A percentile compares a stretch with the other conserved stretches of the same genome.
These are phyloP conservation scores for Typhlichthys eigenmanni DNA, from an alignment of 2,797 vertebrate genomes.

Conservation along the genomic window DNA sequence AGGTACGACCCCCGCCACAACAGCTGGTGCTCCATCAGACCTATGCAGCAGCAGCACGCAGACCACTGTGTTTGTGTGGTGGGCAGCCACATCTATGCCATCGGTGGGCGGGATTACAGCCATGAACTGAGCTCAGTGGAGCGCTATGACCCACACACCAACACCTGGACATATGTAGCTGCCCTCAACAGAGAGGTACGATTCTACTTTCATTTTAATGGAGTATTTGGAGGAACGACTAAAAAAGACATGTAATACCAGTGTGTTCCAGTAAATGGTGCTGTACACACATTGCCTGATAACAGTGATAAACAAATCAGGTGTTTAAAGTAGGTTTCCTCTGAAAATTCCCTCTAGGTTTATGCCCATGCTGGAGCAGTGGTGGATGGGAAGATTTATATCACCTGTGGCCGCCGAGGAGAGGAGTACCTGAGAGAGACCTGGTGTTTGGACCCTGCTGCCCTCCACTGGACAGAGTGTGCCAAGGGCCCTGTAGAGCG, in stretches of 20 bases:
- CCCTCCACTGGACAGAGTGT: constrained; percentile 81
- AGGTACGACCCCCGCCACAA: constrained; percentile 97
- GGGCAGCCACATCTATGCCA: constrained; percentile 86
- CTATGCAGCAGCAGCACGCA: constrained; percentile 89
- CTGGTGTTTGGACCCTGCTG: constrained; percentile 85
- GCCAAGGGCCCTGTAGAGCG: constrained; percentile 86
- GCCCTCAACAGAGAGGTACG: constrained; percentile 89
- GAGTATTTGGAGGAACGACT: not conserved
- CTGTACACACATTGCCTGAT: constrained; percentile 2
- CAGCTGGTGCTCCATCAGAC: constrained; percentile 89
- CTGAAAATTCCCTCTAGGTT: constrained; percentile 73
- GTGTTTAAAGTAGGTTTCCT: not conserved
- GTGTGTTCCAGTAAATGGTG: constrained; percentile 42
- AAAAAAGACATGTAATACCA: constrained; percentile 11
- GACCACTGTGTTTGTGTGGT: constrained; percentile 93
- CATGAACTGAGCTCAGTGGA: constrained; percentile 90
- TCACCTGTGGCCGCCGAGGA: constrained; percentile 89
- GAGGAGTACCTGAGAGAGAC: constrained; percentile 88
- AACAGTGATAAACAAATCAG: not conserved
- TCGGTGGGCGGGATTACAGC: constrained; percentile 94
- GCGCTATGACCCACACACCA: constrained; percentile 88
- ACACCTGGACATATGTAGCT: constrained; percentile 89
- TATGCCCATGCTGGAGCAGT: constrained; percentile 90
- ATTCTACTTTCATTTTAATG: not conserved
- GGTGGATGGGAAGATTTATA: constrained; percentile 87